phyloP scores from a whole-genome alignment of 2,113 vertebrate genomes.

The Poecile atricapillus region DNA sequence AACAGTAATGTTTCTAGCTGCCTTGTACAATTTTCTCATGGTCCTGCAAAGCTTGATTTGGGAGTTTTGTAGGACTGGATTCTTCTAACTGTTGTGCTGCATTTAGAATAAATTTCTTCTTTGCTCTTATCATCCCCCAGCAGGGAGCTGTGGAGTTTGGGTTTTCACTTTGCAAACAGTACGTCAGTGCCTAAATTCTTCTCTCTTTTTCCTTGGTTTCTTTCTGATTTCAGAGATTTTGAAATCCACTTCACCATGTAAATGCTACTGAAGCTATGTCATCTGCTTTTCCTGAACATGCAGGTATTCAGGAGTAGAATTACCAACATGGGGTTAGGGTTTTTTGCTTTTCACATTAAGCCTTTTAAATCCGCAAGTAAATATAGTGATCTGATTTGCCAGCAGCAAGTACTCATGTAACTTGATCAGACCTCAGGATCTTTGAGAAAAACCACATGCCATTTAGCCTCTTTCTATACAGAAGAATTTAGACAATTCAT shows the following conservation, averaged over 20 bases:
- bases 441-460: constrained; percentile 12
- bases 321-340: background rate
- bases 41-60: background rate
- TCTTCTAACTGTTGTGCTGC: background rate
- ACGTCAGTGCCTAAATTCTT: background rate
- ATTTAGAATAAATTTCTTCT: background rate
- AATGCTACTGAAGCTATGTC: background rate
- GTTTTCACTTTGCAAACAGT: background rate
- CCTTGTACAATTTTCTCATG: background rate
- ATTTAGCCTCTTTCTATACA: background rate
- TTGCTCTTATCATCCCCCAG: background rate
- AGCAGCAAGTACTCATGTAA: constrained; percentile 5
- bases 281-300: background rate
- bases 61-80: background rate
- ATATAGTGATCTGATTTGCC: constrained; percentile 7
- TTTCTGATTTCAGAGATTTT: background rate
- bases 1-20: background rate
- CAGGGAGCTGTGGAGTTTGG: background rate
- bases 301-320: constrained; percentile 19
- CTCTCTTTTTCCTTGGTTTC: background rate
- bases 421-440: constrained; percentile 20
- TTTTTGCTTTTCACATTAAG: background rate
- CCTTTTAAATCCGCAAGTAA: background rate
- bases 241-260: background rate
- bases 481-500: constrained; percentile 55